Percentiles rank a stretch among this genome's conserved stretches.
phyloP scores from a whole-genome alignment of 2,888 invertebrate genomes.

The Blomia tropicalis region DNA sequence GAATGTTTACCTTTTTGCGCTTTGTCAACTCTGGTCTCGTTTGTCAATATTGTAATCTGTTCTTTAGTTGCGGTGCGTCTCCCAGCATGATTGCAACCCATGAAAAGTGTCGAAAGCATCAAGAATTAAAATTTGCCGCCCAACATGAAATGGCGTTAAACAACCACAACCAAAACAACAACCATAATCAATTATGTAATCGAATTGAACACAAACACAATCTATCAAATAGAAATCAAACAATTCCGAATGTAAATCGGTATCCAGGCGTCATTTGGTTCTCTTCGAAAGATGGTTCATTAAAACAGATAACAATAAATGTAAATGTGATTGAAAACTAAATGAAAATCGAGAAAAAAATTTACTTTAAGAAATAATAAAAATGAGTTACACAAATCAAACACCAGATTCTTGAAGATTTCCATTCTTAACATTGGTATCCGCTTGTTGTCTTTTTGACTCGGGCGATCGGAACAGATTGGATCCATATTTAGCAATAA shows the following conservation, averaged over 20 bases:
- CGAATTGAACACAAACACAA: neutral
- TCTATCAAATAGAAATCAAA: neutral
- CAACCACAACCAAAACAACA: no score
- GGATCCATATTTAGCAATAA: constrained; percentile 1
- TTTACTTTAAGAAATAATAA: no score
- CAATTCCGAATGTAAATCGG: neutral
- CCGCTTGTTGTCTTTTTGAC: no score
- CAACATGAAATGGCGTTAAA: no score
- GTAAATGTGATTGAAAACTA: no score
- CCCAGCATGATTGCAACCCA: constrained; percentile 3
- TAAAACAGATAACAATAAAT: no score
- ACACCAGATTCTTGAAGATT: neutral
- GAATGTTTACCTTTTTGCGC: neutral
- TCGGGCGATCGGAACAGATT: neutral
- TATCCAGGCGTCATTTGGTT: neutral
- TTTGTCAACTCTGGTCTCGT: neutral
- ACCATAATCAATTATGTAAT: no score
- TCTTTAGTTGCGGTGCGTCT: neutral
- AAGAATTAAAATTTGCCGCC: no score
- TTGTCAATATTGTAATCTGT: neutral
- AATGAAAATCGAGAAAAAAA: neutral
- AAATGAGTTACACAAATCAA: no score
- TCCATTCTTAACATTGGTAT: neutral
- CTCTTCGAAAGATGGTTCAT: neutral
- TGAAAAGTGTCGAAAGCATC: neutral